Base-by-base conservation (phyloP, 2,888 invertebrate species). In the Pammene aurita region DNA sequence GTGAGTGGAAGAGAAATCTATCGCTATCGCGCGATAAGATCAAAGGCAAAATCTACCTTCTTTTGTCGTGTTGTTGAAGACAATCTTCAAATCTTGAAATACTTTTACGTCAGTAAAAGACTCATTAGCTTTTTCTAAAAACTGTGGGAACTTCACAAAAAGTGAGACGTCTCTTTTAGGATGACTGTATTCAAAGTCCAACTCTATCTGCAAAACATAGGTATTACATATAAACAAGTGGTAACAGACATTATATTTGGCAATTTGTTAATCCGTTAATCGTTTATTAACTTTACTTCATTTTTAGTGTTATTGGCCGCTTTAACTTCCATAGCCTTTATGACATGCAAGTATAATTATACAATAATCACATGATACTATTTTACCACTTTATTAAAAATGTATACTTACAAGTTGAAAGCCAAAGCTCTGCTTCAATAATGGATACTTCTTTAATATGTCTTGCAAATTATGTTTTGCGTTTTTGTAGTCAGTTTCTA, bases 41-140 rank as follows among this genome's bases (percentile, higher is more conserved):
- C 9, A 50, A 10, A 50, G 16, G 16, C 9, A 18, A 50, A 50
- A 50, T 50, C 16, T 50, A 50, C 16, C 48, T 50, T 18, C 48
- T 50, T 50, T 16, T 16, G 16, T 18, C 18, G 48, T 50, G 48
- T 50, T 16, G 48, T 50, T 50, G 48, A 50, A 50, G 48, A 16
- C 16, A 18, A 10, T 50, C 48, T 50, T 18, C 10, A 50, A 50
- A 50, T 50, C 18, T 50, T 50, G 18, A 50, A 50, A 50, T 18
- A 50, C n/a, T n/a, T 50, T 50, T 18, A 50, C 48, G 48, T 18
- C 16, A 16, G 16, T 50, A 44, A 44, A 44, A 44, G n/a, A 6
- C 13, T 9, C 42, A 42, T 42, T 42, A 42, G 13, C 42, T 42
- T 42, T 42, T 42, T 42, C 13, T 42, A 42, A 42, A 42, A 42